A percentile compares a stretch with the other conserved stretches of the same genome.
Conservation (phyloP, 2,113 vertebrate genomes). For the Coreoperca whiteheadi region DNA sequence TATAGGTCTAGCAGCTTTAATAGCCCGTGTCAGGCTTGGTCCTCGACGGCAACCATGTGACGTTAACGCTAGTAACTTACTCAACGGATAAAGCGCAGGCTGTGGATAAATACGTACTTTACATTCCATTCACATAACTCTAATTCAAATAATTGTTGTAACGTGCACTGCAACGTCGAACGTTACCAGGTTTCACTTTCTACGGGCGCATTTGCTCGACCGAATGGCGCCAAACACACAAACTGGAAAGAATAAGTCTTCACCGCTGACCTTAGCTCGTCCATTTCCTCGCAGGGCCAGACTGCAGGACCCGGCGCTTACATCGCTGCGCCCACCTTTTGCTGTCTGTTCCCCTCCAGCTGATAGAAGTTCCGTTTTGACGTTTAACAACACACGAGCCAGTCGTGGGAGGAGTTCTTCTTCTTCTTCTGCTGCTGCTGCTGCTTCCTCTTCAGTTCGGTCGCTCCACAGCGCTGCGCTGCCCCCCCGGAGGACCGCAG, state of each 20-base stretch:
- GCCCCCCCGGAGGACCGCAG: conserved; percentile 3
- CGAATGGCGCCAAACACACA: neutral
- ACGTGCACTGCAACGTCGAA: too few relatives aligned
- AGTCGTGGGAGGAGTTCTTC: neutral
- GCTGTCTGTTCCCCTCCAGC: neutral
- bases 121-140: too few relatives aligned
- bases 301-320: neutral
- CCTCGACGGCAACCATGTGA: neutral
- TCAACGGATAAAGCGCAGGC: too few relatives aligned
- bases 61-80: too few relatives aligned
- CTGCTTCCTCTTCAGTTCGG: neutral
- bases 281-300: conserved; percentile 37
- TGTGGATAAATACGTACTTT: neutral
- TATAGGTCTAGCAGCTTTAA: too few relatives aligned
- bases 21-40: neutral
- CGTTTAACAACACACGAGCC: neutral
- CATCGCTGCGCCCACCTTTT: conserved; percentile 23
- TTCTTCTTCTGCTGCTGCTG: conserved; percentile 3
- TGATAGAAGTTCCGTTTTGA: conserved; percentile 6
- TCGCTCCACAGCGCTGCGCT: neutral
- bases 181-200: neutral
- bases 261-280: conserved; percentile 58
- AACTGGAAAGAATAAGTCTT: neutral
- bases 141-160: too few relatives aligned
- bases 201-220: neutral